Conservation (phyloP, 2,113 vertebrate species). For the Mesoclemmys tuberculata region DNA sequence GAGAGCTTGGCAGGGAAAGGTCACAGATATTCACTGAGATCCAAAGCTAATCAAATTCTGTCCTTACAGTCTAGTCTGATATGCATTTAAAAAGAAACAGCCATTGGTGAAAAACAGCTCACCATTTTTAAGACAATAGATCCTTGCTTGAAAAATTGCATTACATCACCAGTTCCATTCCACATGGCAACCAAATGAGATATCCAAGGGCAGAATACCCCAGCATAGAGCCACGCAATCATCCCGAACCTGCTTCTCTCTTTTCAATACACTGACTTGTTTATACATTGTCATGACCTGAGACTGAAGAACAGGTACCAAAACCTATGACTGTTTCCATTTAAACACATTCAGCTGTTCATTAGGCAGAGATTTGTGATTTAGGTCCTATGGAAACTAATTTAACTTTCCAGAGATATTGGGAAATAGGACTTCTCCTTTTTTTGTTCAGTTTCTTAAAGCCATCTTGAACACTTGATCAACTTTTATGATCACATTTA, state of each 20-base stretch:
- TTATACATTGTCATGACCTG: background rate
- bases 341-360: background rate
- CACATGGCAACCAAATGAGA: background rate
- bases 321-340: background rate
- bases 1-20: conserved; percentile 39
- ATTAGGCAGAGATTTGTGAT: background rate
- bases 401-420: accelerated
- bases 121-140: background rate
- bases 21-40: conserved; percentile 47
- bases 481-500: background rate
- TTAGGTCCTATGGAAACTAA: background rate
- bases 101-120: conserved; percentile 7
- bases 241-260: background rate
- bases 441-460: background rate
- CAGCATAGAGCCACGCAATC: background rate
- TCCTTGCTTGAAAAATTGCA: background rate
- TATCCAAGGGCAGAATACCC: background rate
- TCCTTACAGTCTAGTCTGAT: background rate
- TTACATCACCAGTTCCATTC: background rate
- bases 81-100: conserved; percentile 46
- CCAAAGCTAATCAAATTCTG: conserved; percentile 23
- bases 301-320: background rate
- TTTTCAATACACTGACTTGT: accelerated
- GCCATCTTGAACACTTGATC: background rate
- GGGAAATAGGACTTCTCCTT: background rate